Conservation (phyloP, 2,888 invertebrate species). For the Acronicta leporina region DNA sequence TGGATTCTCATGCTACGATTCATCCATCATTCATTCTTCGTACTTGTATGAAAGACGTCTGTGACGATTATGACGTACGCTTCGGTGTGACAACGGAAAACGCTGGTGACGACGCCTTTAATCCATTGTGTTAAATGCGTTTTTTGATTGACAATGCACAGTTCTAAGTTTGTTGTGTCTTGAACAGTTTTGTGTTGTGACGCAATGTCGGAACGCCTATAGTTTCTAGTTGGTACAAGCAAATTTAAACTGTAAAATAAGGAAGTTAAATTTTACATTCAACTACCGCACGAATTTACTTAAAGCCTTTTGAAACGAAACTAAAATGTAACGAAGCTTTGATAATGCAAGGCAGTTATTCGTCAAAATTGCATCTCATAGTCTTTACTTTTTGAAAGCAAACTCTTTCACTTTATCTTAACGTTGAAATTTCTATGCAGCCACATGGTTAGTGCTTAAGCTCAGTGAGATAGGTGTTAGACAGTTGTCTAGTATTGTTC, state of each 20-base stretch:
- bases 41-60: slow-evolving; percentile 82
- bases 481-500: slow-evolving; percentile 66
- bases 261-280: neutral
- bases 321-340: slow-evolving; percentile 70
- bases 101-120: slow-evolving; percentile 60
- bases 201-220: slow-evolving; percentile 16
- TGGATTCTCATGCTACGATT: slow-evolving; percentile 76
- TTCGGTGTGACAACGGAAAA: slow-evolving; percentile 64
- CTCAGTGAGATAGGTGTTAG: slow-evolving; percentile 64
- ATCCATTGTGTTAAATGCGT: slow-evolving; percentile 64
- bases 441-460: slow-evolving; percentile 45
- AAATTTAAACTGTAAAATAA: slow-evolving; percentile 5
- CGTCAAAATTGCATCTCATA: slow-evolving; percentile 68
- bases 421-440: slow-evolving; percentile 42
- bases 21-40: slow-evolving; percentile 85
- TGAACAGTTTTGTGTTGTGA: slow-evolving; percentile 58
- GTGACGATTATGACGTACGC: slow-evolving; percentile 81
- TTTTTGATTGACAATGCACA: slow-evolving; percentile 67
- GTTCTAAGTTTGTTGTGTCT: slow-evolving; percentile 67
- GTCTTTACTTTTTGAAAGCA: slow-evolving; percentile 24
- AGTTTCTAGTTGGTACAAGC: neutral
- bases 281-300: neutral
- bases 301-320: slow-evolving; percentile 16
- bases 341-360: slow-evolving; percentile 69
- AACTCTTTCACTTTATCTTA: slow-evolving; percentile 43